Evolutionary conservation across 2,113 vertebrate species (phyloP).

Genomic region (Labeo rohita): DNA sequence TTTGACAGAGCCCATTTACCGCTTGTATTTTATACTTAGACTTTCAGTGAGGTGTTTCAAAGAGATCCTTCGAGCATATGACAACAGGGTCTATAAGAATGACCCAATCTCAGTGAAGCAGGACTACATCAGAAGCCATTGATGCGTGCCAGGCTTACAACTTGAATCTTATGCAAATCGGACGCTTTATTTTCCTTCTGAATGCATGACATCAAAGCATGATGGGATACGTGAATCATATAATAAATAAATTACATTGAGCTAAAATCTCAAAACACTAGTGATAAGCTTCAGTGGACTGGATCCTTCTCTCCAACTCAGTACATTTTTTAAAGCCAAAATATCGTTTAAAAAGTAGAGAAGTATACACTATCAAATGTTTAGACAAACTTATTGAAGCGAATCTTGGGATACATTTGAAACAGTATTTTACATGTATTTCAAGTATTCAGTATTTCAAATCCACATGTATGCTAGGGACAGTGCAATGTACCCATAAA

Average conservation of each 20-base stretch:
- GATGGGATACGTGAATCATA: neutral
- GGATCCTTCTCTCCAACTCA: neutral
- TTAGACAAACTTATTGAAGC: neutral
- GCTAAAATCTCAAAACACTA: constrained; percentile 12
- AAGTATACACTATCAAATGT: neutral
- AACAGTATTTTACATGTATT: neutral
- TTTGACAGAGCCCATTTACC: constrained; percentile 6
- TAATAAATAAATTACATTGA: neutral
- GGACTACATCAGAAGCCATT: constrained; percentile 59
- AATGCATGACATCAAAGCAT: constrained; percentile 55
- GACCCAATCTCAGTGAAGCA: constrained; percentile 56
- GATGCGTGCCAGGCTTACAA: constrained; percentile 23
- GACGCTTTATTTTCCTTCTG: constrained; percentile 13
- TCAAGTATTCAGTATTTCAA: too few relatives aligned
- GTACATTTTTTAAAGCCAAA: neutral
- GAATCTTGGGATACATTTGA: too few relatives aligned
- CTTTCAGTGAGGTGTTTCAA: constrained; percentile 38
- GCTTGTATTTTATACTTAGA: constrained; percentile 16
- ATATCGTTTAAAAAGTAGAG: neutral
- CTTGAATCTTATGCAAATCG: constrained; percentile 59
- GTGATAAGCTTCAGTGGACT: constrained; percentile 5
- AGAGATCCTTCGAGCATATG: constrained; percentile 44
- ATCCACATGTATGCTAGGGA: neutral
- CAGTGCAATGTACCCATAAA: neutral
- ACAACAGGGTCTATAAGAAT: constrained; percentile 62